Evolutionary conservation across 2,113 vertebrate genomes (phyloP), one percentile per base, ranked within the genome.

Genomic region (Tupaia chinensis): DNA sequence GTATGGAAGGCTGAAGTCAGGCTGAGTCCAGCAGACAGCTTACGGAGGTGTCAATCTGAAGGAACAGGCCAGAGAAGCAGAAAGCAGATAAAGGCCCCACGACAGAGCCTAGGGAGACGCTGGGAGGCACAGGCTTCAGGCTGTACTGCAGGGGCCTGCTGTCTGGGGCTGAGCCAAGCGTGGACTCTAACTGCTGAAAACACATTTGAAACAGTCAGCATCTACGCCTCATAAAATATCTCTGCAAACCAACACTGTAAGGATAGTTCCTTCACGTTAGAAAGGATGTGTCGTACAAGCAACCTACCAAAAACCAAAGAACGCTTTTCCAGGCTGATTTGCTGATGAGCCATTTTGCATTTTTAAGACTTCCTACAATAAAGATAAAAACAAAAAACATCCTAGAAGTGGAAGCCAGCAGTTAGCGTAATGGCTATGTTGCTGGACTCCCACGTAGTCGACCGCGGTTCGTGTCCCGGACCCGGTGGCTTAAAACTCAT

Each of bases 351-450:
- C 44, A 77, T 85, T 86, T 85, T 76, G 61, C 69, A 86, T 58
- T 72, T 89, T 73, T 69, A 94, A 82, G 44, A 80, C 44, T 79
- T 79, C 76, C 34, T 92, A 89, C 14, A 58, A 23, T 34, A 60
- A 81, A 82, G 32, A 32, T 32, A 32, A n/a, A 17, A 1, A 5
- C 29, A 27, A 54, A 61, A 61, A 32, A 14, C 58, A 68, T 14
- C n/a, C n/a, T n/a, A n/a, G n/a, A n/a, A n/a, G n/a, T n/a, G n/a
- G n/a, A n/a, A n/a, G n/a, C n/a, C n/a, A n/a, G n/a, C n/a, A n/a
- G n/a, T n/a, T n/a, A n/a, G n/a, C n/a, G n/a, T n/a, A n/a, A n/a
- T n/a, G n/a, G n/a, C n/a, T n/a, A n/a, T n/a, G n/a, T n/a, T n/a
- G n/a, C n/a, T n/a, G n/a, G n/a, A n/a, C n/a, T n/a, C n/a, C n/a